Conservation (phyloP, 1,140 invertebrate genomes). For the Nylanderia fulva region DNA sequence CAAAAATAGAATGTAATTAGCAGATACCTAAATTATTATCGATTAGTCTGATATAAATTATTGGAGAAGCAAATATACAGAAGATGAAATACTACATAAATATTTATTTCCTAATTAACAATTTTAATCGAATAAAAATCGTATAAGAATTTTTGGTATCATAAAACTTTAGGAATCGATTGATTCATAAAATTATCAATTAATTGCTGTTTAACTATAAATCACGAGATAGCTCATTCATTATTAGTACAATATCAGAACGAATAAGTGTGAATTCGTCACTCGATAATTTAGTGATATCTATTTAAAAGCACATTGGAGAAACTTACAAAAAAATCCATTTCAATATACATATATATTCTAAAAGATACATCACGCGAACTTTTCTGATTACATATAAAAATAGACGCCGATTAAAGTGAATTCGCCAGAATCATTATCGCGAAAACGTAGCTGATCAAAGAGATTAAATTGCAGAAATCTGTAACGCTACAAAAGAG, state of each 20-base stretch:
- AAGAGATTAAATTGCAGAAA: conserved; percentile 7
- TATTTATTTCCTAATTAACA: neutral
- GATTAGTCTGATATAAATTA: neutral
- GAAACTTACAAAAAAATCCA: neutral
- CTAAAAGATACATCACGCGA: neutral
- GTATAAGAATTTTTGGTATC: neutral
- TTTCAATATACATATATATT: neutral
- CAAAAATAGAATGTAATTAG: neutral
- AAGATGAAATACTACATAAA: neutral
- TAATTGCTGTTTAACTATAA: neutral
- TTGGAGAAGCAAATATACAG: too few relatives aligned
- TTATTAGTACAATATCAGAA: too few relatives aligned
- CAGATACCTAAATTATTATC: neutral
- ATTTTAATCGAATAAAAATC: neutral
- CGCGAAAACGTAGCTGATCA: neutral
- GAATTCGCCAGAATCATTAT: neutral
- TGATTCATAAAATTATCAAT: neutral
- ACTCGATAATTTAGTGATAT: neutral
- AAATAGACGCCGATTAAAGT: neutral
- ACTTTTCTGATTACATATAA: neutral
- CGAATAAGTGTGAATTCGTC: neutral
- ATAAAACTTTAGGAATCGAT: neutral
- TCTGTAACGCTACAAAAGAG: conserved; percentile 3
- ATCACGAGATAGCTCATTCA: neutral
- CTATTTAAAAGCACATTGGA: neutral